Percentiles rank a stretch among this genome's conserved stretches.
Conservation (phyloP, 2,797 vertebrate genomes). For the Lindbergichthys nudifrons region DNA sequence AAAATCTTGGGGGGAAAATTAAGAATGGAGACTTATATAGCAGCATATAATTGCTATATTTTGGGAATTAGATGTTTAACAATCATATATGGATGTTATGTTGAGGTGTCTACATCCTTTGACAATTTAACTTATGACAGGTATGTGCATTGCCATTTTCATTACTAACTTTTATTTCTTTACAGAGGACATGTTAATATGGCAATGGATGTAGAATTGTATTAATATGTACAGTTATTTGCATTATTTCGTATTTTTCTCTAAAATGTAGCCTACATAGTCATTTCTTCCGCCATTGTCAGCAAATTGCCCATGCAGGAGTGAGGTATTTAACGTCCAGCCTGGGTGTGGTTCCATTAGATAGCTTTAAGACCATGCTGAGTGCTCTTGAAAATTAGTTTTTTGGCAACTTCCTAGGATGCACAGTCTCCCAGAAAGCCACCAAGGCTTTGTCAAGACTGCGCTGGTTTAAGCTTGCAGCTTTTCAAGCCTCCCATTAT, state of each 20-base stretch:
- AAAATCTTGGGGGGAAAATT: neutral
- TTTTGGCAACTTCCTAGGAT: slow-evolving; percentile 81
- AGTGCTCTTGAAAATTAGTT: slow-evolving; percentile 85
- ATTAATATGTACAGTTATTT: slow-evolving; percentile 25
- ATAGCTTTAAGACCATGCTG: slow-evolving; percentile 80
- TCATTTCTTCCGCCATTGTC: slow-evolving; percentile 56
- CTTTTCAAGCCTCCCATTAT: slow-evolving; percentile 85
- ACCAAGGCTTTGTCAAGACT: slow-evolving; percentile 83
- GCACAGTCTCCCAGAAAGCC: slow-evolving; percentile 77
- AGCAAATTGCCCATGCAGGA: slow-evolving; percentile 66
- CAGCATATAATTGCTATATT: neutral
- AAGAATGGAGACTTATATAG: neutral
- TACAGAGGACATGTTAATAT: neutral
- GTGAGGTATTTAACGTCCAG: slow-evolving; percentile 70
- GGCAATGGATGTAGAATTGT: neutral
- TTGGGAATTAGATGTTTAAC: neutral
- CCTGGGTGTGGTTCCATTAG: slow-evolving; percentile 73
- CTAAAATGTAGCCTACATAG: slow-evolving; percentile 15
- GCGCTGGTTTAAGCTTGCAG: slow-evolving; percentile 80
- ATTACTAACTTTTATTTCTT: neutral
- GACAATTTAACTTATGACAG: too few relatives aligned
- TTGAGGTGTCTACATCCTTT: slow-evolving; percentile 2
- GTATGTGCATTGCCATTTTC: slow-evolving; percentile 3
- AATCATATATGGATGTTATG: too few relatives aligned
- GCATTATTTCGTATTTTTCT: slow-evolving; percentile 12